A percentile compares a stretch with the other conserved stretches of the same genome.
Conservation (phyloP, 1,140 invertebrate genomes). For the Solenopsis invicta region DNA sequence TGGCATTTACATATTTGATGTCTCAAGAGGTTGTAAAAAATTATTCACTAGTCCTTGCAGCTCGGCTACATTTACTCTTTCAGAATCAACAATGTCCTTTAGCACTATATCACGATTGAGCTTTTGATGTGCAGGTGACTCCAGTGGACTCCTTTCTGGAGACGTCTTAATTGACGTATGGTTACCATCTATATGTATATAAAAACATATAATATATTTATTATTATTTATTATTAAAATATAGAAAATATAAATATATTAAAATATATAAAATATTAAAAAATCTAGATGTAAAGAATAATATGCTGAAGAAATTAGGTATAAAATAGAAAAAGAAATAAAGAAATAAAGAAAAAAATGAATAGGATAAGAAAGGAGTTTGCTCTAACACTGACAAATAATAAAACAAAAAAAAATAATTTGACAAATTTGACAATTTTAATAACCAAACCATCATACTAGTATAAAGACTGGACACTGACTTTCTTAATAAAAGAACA, state of each 20-base stretch:
- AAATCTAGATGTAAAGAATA: background rate
- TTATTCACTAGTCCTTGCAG: constrained; percentile 94
- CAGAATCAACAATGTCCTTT: constrained; percentile 97
- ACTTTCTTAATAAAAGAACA: too few species aligned
- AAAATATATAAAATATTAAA: background rate
- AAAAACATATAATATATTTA: background rate
- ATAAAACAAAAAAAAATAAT: too few species aligned
- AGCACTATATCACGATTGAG: constrained; percentile 93
- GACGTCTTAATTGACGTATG: constrained; percentile 83
- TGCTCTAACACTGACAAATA: too few species aligned
- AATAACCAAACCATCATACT: too few species aligned
- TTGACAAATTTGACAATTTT: too few species aligned
- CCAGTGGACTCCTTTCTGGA: constrained; percentile 88
- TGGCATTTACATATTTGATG: constrained; percentile 93
- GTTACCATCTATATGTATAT: constrained; percentile 44
- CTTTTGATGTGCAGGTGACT: constrained; percentile 88
- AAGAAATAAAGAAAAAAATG: too few species aligned
- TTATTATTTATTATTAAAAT: background rate
- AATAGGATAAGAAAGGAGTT: too few species aligned
- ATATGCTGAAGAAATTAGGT: too few species aligned
- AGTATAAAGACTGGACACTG: too few species aligned
- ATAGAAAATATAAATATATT: background rate
- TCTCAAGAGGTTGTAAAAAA: constrained; percentile 94
- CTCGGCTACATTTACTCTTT: constrained; percentile 95
- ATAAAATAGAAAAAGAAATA: too few species aligned